Percentiles rank a stretch among this genome's conserved stretches.
Conservation (phyloP, 2,113 vertebrate species). For the Nibea coibor region DNA sequence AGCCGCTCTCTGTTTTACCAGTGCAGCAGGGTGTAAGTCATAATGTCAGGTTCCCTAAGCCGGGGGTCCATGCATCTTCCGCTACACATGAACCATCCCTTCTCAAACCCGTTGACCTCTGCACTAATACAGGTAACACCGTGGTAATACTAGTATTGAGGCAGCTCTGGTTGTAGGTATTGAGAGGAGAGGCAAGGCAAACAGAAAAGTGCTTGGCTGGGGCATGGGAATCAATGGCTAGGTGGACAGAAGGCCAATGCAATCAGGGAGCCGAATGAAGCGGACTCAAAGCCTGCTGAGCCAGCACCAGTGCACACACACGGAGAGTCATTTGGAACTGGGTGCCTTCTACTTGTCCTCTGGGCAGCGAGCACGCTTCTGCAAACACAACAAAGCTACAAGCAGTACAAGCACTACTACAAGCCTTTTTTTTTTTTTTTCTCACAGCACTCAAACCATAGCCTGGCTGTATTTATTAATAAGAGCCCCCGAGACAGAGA, state of each 20-base stretch:
- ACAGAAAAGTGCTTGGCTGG: conserved; percentile 76
- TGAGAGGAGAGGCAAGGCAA: conserved; percentile 56
- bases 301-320: conserved; percentile 70
- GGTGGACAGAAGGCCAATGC: conserved; percentile 83
- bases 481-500: conserved; percentile 74
- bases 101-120: conserved; percentile 74
- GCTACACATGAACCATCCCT: conserved; percentile 26
- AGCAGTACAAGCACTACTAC: conserved; percentile 49
- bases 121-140: conserved; percentile 62
- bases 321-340: conserved; percentile 71
- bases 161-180: conserved; percentile 56
- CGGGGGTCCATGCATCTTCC: conserved; percentile 39
- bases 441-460: conserved; percentile 28
- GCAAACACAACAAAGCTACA: conserved; percentile 65
- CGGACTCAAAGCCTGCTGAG: conserved; percentile 79
- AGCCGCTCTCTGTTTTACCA: conserved; percentile 45
- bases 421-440: conserved; percentile 34
- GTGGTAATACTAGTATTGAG: conserved; percentile 54
- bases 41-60: conserved; percentile 57
- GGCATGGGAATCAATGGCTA: conserved; percentile 78
- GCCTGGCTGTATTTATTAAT: conserved; percentile 69
- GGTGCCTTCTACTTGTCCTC: conserved; percentile 78
- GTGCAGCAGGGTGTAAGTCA: conserved; percentile 56
- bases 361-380: conserved; percentile 49
- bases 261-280: conserved; percentile 82